A percentile compares a stretch with the other conserved stretches of the same genome.
Evolutionary conservation across 2,888 invertebrate species (phyloP).

Genomic region (Dyspetes luteomarginatus): DNA sequence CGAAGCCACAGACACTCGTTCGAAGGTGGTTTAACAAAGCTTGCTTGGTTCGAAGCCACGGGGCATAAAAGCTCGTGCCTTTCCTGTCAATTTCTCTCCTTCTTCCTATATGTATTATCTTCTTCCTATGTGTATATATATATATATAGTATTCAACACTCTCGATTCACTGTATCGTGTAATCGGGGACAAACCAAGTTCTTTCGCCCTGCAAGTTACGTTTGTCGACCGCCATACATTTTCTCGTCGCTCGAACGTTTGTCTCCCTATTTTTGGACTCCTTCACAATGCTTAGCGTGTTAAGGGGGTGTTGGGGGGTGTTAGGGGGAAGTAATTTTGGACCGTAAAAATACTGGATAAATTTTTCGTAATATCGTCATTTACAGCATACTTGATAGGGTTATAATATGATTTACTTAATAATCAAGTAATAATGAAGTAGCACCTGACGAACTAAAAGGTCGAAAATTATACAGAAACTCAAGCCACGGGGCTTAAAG

Average conservation of each 20-base stretch:
- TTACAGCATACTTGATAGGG: too few species aligned
- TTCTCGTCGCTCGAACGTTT: slow-evolving; percentile 18
- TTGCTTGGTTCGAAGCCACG: slow-evolving; percentile 51
- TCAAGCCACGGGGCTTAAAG: slow-evolving; percentile 46
- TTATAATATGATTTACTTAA: too few species aligned
- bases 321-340: too few species aligned
- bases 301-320: too few species aligned
- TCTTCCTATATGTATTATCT: background rate
- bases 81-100: slow-evolving; percentile 34
- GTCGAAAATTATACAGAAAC: too few species aligned
- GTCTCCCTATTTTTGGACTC: background rate
- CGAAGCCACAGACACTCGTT: slow-evolving; percentile 4
- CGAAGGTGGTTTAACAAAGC: slow-evolving; percentile 47
- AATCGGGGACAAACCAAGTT: slow-evolving; percentile 37
- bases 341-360: too few species aligned
- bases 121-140: too few species aligned
- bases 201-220: slow-evolving; percentile 22
- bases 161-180: slow-evolving; percentile 1
- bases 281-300: too few species aligned
- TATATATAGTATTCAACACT: too few species aligned
- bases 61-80: slow-evolving; percentile 42
- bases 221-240: slow-evolving; percentile 24
- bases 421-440: too few species aligned
- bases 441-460: too few species aligned
- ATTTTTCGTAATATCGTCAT: too few species aligned